A percentile compares a stretch with the other conserved stretches of the same genome.
phyloP scores from a whole-genome alignment of 2,113 vertebrate genomes.

The Xyrauchen texanus region DNA sequence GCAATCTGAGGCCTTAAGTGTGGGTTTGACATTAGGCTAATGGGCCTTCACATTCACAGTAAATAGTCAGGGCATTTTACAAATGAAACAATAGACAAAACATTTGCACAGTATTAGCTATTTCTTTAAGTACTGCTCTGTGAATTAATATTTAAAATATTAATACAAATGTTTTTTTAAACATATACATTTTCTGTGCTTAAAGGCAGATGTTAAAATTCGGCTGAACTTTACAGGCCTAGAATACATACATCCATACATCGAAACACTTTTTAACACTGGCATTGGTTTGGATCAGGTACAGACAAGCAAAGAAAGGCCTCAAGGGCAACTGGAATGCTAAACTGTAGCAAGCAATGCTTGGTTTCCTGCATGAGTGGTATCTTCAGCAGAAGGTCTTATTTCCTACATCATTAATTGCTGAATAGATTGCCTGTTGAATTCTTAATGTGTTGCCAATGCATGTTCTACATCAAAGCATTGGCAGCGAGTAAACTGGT shows the following conservation, averaged over 20 bases:
- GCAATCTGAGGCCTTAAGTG: slow-evolving; percentile 7
- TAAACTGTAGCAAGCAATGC: slow-evolving; percentile 70
- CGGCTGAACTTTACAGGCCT: too few relatives aligned
- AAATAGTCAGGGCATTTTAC: too few relatives aligned
- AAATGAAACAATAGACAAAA: too few relatives aligned
- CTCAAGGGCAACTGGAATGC: slow-evolving; percentile 74
- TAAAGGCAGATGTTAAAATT: too few relatives aligned
- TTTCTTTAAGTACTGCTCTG: too few relatives aligned
- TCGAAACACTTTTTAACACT: not conserved
- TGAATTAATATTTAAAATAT: too few relatives aligned
- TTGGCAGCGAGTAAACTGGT: slow-evolving; percentile 71
- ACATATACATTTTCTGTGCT: too few relatives aligned
- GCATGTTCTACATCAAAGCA: slow-evolving; percentile 74
- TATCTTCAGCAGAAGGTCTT: slow-evolving; percentile 74
- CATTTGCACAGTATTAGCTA: too few relatives aligned
- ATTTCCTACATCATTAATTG: slow-evolving; percentile 81
- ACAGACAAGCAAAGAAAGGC: slow-evolving; percentile 27
- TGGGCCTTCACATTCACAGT: too few relatives aligned
- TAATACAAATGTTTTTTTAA: too few relatives aligned
- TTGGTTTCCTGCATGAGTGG: slow-evolving; percentile 71
- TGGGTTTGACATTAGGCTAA: not conserved
- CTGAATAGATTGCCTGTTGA: slow-evolving; percentile 80
- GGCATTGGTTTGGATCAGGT: slow-evolving; percentile 27
- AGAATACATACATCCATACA: too few relatives aligned
- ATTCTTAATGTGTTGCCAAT: slow-evolving; percentile 79